Base-by-base conservation (phyloP, 2,797 vertebrate species). In the Heliangelus exortis region DNA sequence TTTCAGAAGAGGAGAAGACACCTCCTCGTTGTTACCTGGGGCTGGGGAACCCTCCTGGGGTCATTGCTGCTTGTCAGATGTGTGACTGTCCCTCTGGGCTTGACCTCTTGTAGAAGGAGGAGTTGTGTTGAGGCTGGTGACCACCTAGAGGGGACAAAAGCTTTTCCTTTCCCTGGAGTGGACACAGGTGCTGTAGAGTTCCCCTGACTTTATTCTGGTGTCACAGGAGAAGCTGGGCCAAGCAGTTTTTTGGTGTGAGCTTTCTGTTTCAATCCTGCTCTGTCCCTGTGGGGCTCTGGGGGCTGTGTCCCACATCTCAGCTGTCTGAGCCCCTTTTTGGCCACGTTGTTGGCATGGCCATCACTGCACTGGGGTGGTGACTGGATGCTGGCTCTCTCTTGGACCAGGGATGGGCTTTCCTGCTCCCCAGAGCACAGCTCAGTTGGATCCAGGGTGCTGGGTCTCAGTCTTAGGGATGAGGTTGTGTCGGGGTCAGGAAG, bases 311-410 rank as follows among this genome's bases (percentile, higher is more conserved):
- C 54, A 55, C 34, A 15, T 26, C 19, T 76, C n/a, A 21, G 7
- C 50, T 67, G 23, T 45, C n/a, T 47, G 26, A 55, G 63, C 9
- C 15, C 45, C 68, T 85, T n/a, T 22, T n/a, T 22, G 74, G 45
- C 39, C 29, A 15, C 48, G 2, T 87, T 36, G 10, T 20, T 16
- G 28, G 8, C 11, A 1, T 1, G 25, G 22, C 2, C 0, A 12
- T 31, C 63, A 57, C 67, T 54, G 28, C 1, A 9, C 34, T 65
- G 47, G 53, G 48, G 28, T 29, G 57, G 31, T 36, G 57, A 43
- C 43, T 11, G 3, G 13, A 20, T 14, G 43, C 34, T 47, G 58
- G 31, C 50, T 45, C 23, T 26, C 29, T 65, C 58, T 43, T 13
- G 57, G 57, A 34, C 13, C 61, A 67, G 57, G 67, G 65, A 12